Conservation (phyloP, 1,140 invertebrate species). For the Cryptotermes secundus region DNA sequence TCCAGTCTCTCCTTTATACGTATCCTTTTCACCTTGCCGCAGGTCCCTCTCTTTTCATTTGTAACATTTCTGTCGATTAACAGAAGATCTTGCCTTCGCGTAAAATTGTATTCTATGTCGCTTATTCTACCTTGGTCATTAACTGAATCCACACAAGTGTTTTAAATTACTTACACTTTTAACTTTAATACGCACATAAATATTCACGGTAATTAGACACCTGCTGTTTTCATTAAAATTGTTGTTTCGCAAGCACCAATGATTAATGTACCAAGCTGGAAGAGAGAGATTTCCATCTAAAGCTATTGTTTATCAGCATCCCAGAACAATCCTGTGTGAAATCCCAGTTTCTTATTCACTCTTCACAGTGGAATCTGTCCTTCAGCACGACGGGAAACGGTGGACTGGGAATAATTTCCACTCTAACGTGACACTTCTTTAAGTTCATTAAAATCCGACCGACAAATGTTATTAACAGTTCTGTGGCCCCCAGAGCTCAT, state of each 20-base stretch:
- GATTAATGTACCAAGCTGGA: not conserved
- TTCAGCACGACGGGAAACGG: not conserved
- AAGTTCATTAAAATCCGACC: too few relatives aligned
- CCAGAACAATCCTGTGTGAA: not conserved
- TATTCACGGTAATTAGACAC: constrained; percentile 13
- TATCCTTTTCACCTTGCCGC: not conserved
- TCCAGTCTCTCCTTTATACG: not conserved
- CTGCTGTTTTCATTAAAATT: constrained; percentile 14
- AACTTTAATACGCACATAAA: not conserved
- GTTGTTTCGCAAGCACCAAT: not conserved
- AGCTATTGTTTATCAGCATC: constrained; percentile 3
- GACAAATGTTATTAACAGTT: too few relatives aligned
- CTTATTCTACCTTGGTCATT: not conserved
- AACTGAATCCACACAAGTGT: not conserved
- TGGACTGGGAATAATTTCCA: too few relatives aligned
- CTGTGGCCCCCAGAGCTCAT: too few relatives aligned
- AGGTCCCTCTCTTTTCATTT: not conserved
- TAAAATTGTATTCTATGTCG: not conserved
- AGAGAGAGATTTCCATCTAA: not conserved
- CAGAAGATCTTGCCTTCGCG: not conserved
- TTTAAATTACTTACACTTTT: not conserved
- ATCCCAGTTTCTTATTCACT: not conserved
- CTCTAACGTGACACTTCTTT: too few relatives aligned
- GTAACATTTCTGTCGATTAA: not conserved
- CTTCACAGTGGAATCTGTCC: not conserved